Evolutionary conservation across 1,140 invertebrate genomes (phyloP).

Genomic region (Pseudachorutes palmiensis): DNA sequence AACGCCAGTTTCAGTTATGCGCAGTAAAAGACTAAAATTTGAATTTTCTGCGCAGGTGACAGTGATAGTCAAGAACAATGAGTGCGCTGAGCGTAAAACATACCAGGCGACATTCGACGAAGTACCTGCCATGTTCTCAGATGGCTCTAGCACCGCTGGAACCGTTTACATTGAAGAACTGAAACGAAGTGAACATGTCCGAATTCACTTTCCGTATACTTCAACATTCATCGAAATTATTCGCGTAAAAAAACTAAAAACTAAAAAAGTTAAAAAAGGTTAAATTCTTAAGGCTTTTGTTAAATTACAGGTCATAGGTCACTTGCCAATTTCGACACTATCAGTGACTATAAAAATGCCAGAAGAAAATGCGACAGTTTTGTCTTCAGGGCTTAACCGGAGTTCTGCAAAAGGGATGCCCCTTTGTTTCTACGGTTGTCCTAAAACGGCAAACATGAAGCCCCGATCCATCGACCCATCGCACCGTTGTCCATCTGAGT

Average conservation of each 20-base stretch:
- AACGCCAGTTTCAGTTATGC: too few species aligned
- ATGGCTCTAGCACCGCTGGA: conserved; percentile 31
- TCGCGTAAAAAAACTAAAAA: conserved; percentile 1
- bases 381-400: conserved; percentile 19
- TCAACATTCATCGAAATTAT: conserved; percentile 5
- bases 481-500: background rate
- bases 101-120: conserved; percentile 38
- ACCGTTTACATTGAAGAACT: conserved; percentile 35
- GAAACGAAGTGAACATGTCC: conserved; percentile 34
- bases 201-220: conserved; percentile 34
- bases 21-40: too few species aligned
- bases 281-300: too few species aligned
- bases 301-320: conserved; percentile 26
- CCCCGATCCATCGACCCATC: conserved; percentile 19
- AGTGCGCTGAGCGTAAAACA: conserved; percentile 35
- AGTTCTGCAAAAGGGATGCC: conserved; percentile 27
- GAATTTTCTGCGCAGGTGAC: conserved; percentile 28
- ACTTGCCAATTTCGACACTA: conserved; percentile 34
- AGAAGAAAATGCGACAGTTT: conserved; percentile 12
- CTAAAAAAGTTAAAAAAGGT: too few species aligned
- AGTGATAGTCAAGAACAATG: conserved; percentile 36
- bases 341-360: conserved; percentile 35
- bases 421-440: conserved; percentile 37
- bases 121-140: conserved; percentile 36
- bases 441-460: conserved; percentile 30